phyloP scores from a whole-genome alignment of 1,140 invertebrate genomes.

The Potamilus streckersoni region DNA sequence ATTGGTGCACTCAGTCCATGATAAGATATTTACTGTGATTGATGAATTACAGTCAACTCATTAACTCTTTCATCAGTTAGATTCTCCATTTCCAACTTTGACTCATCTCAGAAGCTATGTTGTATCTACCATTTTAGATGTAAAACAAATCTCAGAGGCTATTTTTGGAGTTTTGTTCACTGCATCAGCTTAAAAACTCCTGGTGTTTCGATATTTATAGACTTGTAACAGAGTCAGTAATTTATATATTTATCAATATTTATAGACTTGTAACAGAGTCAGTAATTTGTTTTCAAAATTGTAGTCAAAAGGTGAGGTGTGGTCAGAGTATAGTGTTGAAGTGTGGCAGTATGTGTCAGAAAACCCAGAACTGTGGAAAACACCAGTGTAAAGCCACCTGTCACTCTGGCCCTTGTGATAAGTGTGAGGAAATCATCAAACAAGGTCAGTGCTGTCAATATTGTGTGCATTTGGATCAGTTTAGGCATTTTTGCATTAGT shows the following conservation, averaged over 20 bases:
- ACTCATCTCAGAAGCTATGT: background rate
- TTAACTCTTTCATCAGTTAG: too few species aligned
- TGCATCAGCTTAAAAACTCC: background rate
- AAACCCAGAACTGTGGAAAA: slow-evolving; percentile 61
- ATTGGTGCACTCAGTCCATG: too few species aligned
- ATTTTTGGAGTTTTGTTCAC: background rate
- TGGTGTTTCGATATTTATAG: background rate
- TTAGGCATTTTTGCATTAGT: background rate
- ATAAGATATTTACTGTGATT: too few species aligned
- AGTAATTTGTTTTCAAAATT: slow-evolving; percentile 1
- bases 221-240: background rate
- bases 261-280: background rate
- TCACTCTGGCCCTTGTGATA: slow-evolving; percentile 61
- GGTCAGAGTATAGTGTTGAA: slow-evolving; percentile 39
- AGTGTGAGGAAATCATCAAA: slow-evolving; percentile 56
- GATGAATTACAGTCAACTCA: too few species aligned
- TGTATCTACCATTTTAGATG: background rate
- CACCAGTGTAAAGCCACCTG: slow-evolving; percentile 70
- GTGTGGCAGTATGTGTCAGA: slow-evolving; percentile 56
- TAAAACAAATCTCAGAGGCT: background rate
- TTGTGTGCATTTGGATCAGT: background rate
- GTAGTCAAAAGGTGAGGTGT: slow-evolving; percentile 58
- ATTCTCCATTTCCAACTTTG: background rate
- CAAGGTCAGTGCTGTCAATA: slow-evolving; percentile 46
- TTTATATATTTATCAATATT: too few species aligned